Evolutionary conservation across 1,140 invertebrate species (phyloP), one percentile per base, ranked within the genome.

Genomic region (Scaptomyza montana): DNA sequence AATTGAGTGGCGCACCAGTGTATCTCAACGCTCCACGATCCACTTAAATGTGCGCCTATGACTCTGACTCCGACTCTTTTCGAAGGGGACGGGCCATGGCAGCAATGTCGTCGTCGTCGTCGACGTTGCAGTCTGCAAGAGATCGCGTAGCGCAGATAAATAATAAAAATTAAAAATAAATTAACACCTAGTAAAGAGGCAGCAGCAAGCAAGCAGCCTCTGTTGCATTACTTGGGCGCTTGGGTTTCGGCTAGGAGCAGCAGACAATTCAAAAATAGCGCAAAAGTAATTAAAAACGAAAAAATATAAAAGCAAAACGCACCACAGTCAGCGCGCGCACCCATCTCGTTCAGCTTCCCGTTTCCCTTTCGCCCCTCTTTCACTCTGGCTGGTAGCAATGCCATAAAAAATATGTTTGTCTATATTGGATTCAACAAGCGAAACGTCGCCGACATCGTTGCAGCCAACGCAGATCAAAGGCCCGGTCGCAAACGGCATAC

Each of bases 91-190:
- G 67, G 56, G 43, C 25, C 43, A 4, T 25, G 21, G 21, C 55
- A 30, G 21, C 43, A 59, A 46, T 46, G 43, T 59, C 43, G 56
- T 33, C 43, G 3, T 10, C 21, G 54, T 28, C 36, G 39, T 43
- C 39, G 54, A n/a, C 19, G 51, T 36, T 25, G 55, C 62, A 45
- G 63, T 19, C 62, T 46, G 61, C 47, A 66, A 43, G 71, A 76
- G 81, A 82, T 82, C 78, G 68, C 82, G 56, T 51, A 57, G 78
- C 82, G 50, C 64, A 84, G 84, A 87, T 87, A 84, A 87, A 87
- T 87, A 87, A 87, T 87, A 87, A 87, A 87, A 87, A 89, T 87
- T 87, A 87, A 89, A 87, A 87, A 87, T 87, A 87, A 87, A 87
- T 87, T 87, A 87, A 87, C 84, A 87, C 84, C 84, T 87, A 87